phyloP scores from a whole-genome alignment of 2,797 vertebrate species.

The Sebastiscus albofasciatus region DNA sequence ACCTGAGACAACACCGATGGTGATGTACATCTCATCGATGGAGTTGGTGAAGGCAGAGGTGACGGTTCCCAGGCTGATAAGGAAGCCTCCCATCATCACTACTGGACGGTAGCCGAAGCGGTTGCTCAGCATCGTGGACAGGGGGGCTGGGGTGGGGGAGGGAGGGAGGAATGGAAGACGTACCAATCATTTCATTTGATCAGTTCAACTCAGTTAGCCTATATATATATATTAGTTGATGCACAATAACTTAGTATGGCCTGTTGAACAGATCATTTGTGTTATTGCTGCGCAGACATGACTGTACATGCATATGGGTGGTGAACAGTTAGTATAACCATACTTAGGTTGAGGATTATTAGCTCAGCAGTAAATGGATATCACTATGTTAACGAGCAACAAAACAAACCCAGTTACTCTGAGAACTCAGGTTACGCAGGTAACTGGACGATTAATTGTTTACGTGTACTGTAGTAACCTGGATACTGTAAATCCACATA shows the following conservation, averaged over 20 bases:
- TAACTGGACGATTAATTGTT: no score
- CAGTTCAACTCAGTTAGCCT: not conserved
- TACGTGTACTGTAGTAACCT: no score
- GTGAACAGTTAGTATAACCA: no score
- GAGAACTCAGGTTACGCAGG: no score
- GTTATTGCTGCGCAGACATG: no score
- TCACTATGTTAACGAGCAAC: rapidly evolving
- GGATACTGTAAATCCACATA: not conserved
- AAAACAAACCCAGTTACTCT: no score
- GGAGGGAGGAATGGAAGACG: not conserved
- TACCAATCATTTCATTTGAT: not conserved
- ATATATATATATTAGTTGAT: not conserved
- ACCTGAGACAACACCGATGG: slow-evolving; percentile 90
- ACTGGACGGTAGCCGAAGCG: slow-evolving; percentile 87
- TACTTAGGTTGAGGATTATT: no score
- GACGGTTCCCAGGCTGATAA: slow-evolving; percentile 89
- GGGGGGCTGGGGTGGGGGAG: slow-evolving; percentile 82
- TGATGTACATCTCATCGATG: slow-evolving; percentile 92
- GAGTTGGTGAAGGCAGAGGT: slow-evolving; percentile 83
- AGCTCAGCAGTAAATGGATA: no score
- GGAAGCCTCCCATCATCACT: slow-evolving; percentile 90
- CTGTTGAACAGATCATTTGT: not conserved
- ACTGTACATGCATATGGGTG: no score
- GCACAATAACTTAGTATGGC: not conserved
- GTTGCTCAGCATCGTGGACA: slow-evolving; percentile 89